A percentile compares a stretch with the other conserved stretches of the same genome.
These are phyloP conservation scores for Brenthis ino DNA, from an alignment of 2,888 invertebrate genomes.

Conservation along the genomic window DNA sequence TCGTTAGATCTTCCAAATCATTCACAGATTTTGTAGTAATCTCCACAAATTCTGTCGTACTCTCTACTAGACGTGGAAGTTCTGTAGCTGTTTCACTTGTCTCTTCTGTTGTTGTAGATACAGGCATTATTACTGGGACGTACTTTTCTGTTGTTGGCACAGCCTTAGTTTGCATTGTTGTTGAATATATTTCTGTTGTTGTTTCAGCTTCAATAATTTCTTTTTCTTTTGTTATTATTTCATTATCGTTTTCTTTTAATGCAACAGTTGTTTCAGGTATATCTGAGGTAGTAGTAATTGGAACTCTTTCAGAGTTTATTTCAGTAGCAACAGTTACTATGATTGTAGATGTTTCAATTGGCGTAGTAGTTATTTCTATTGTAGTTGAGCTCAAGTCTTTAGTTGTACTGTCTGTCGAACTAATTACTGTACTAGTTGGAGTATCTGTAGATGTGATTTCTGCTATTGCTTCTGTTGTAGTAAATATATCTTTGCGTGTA, in stretches of 20 bases:
- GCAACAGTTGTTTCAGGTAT: conserved; percentile 59
- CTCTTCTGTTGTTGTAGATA: conserved; percentile 36
- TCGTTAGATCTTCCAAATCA: conserved; percentile 59
- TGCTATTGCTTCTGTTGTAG: conserved; percentile 41
- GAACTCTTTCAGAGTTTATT: conserved; percentile 57
- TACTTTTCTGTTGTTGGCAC: conserved; percentile 37
- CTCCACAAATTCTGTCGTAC: conserved; percentile 51
- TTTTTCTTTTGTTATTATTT: conserved; percentile 57
- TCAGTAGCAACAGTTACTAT: conserved; percentile 61
- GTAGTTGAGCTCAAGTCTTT: conserved; percentile 37
- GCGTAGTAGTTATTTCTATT: conserved; percentile 42
- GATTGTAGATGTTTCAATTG: conserved; percentile 51
- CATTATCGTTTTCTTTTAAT: conserved; percentile 69
- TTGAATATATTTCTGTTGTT: conserved; percentile 34
- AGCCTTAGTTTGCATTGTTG: conserved; percentile 39
- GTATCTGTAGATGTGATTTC: conserved; percentile 40
- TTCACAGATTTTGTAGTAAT: conserved; percentile 54
- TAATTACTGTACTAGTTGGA: conserved; percentile 37
- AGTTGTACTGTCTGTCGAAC: conserved; percentile 34
- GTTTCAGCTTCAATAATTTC: conserved; percentile 38
- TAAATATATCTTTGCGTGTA: conserved; percentile 42
- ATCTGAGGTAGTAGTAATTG: conserved; percentile 38
- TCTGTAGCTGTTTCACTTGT: conserved; percentile 45
- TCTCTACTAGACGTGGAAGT: conserved; percentile 50
- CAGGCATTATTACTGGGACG: conserved; percentile 34